Base-by-base conservation (phyloP, 2,888 invertebrate species). In the Syritta pipiens region DNA sequence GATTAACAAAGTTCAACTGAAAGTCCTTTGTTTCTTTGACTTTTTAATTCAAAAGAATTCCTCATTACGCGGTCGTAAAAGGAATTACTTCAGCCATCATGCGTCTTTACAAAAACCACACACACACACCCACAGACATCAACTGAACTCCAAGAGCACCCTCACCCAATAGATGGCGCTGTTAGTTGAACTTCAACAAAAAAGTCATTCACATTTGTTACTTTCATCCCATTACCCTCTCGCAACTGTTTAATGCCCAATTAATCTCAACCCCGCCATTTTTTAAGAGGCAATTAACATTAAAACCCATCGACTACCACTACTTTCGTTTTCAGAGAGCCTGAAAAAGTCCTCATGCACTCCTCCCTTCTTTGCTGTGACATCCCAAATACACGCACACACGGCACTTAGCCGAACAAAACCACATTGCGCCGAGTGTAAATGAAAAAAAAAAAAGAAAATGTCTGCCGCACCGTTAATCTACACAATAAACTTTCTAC, bases 401-500 rank as follows among this genome's bases (percentile, higher is more conserved):
- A 55, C 59, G 65, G 48, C 72, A 40, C 72, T 72, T 77, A 60
- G 60, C 53, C 77, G 72, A 77, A 72, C 72, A 77, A 55, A 77
- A 72, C 72, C 77, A 44, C 76, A 59, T 49, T 49, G 30, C 44
- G 42, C 62, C 37, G 40, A 4, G 20, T 46, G 26, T 26, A n/a
- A 28, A 6, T 14, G 35, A 14, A 20, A 32, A 19, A 1, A 48
- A 32, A 40, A 26, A 55, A 37, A 37, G 28, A 62, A 46, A 46
- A 77, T 40, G 40, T 60, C 72, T 55, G 53, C 71, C 51, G 46
- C 71, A 60, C 65, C 30, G 72, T 72, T 77, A 77, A 72, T 71
- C 71, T 71, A 59, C 44, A 77, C 77, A 71, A 77, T 77, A 77
- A 77, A 71, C 59, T 77, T 71, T 59, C 53, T 59, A 65, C 77